These are phyloP conservation scores for Gymnogyps californianus DNA, from an alignment of 2,113 vertebrate genomes.

Conservation along the genomic window DNA sequence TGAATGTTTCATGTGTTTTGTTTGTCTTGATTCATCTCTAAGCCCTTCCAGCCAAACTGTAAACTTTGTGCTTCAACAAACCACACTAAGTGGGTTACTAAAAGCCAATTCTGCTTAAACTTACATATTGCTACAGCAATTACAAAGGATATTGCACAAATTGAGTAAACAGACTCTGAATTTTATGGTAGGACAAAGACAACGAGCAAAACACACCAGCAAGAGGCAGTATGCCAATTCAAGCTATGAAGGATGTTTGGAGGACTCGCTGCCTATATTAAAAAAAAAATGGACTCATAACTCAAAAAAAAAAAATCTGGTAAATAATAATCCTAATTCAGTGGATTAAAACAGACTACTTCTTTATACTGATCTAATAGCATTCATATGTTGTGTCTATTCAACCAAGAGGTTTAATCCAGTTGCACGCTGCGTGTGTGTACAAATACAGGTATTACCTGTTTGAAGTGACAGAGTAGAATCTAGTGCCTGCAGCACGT, in stretches of 20 bases:
- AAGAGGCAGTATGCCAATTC: neutral
- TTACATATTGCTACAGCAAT: neutral
- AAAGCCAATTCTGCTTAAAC: neutral
- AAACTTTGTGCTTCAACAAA: neutral
- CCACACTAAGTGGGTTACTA: neutral
- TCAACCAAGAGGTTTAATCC: neutral
- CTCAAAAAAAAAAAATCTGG: neutral
- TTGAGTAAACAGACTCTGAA: neutral
- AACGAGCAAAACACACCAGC: neutral
- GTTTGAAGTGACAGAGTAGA: neutral
- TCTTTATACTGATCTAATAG: neutral
- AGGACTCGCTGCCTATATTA: neutral
- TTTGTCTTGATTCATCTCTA: neutral
- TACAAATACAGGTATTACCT: neutral
- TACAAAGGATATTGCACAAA: neutral
- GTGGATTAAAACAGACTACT: neutral
- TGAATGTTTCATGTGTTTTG: neutral
- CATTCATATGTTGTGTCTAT: neutral
- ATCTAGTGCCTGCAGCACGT: neutral
- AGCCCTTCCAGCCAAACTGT: neutral
- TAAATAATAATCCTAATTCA: neutral
- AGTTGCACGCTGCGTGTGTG: rapidly evolving
- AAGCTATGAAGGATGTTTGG: neutral
- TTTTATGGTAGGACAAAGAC: neutral
- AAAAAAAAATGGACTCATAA: neutral